Conservation (phyloP, 2,113 vertebrate species). For the Amblyopsis rosae region DNA sequence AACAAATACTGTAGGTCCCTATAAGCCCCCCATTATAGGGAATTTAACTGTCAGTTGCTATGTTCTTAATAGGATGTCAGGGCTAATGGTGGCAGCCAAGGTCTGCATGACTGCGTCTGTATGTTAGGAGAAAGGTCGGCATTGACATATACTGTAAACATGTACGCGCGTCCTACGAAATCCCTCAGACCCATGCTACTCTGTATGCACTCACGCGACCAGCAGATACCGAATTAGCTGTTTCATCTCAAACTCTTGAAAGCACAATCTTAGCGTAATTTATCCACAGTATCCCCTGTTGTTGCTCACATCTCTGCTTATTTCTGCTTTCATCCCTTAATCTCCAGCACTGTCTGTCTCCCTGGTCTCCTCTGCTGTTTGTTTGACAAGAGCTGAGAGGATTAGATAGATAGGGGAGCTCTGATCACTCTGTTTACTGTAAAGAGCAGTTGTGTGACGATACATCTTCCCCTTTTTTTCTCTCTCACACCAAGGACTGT, state of each 20-base stretch:
- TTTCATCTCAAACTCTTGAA: slow-evolving; percentile 29
- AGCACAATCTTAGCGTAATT: slow-evolving; percentile 21
- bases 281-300: slow-evolving; percentile 37
- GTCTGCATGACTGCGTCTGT: slow-evolving; percentile 16
- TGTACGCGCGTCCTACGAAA: slow-evolving; percentile 22
- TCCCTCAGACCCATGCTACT: slow-evolving; percentile 30
- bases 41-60: too few relatives aligned
- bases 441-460: slow-evolving; percentile 52
- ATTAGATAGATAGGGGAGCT: slow-evolving; percentile 58
- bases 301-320: slow-evolving; percentile 41
- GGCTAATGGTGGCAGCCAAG: not conserved
- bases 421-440: slow-evolving; percentile 66
- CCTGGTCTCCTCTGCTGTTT: slow-evolving; percentile 33
- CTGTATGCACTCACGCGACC: slow-evolving; percentile 28
- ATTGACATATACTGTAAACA: slow-evolving; percentile 11
- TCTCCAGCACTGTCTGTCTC: slow-evolving; percentile 23
- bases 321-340: slow-evolving; percentile 44
- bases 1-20: too few relatives aligned
- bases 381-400: slow-evolving; percentile 59
- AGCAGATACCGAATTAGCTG: slow-evolving; percentile 9
- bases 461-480: slow-evolving; percentile 43
- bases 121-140: slow-evolving; percentile 15
- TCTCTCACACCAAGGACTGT: not conserved
- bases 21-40: too few relatives aligned
- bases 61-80: not conserved